Evolutionary conservation across 2,113 vertebrate genomes (phyloP), one percentile per base, ranked within the genome.

Genomic region (Balaeniceps rex): DNA sequence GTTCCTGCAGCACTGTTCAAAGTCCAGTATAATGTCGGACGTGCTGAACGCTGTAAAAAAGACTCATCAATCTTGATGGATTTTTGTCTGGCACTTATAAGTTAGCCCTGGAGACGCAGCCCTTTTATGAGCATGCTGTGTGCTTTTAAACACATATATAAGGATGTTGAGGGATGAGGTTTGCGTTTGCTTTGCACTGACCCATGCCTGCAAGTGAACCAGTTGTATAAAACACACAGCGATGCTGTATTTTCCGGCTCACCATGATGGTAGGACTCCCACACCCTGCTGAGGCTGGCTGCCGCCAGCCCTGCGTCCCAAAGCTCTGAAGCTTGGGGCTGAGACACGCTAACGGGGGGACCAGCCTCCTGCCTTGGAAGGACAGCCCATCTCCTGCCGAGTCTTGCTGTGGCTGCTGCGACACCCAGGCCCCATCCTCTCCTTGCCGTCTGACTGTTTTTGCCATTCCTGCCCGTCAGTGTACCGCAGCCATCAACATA

Each of bases 61-160:
- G 3, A 66, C 42, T 84, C 78, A 81, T 97, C 90, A 83, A n/a
- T 92, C 80, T 83, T 33, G 21, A 52, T 65, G 51, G 79, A 95
- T 94, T 95, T 93, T 96, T 94, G 44, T 88, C 90, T 90, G 96
- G 80, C 91, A 88, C 84, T 95, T 94, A 71, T 3, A 89, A 75
- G 75, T 92, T 82, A 81, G 79, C 51, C 70, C 72, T 87, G 87
- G 83, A 96, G 87, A 60, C 28, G 83, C 38, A 69, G 58, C 76
- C 52, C 58, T 94, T 96, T 97, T 94, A 94, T 85, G 94, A 90
- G 83, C 44, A 36, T 76, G 58, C 69, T 71, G 66, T 78, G 60
- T 51, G 49, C 81, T 89, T 93, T 96, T 80, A 93, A 88, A 95
- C 21, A 52, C 70, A 33, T 86, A 60, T 83, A 40, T 63, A 91